These are phyloP conservation scores for Danaus chrysippus DNA, from an alignment of 2,888 invertebrate species.

Conservation along the genomic window DNA sequence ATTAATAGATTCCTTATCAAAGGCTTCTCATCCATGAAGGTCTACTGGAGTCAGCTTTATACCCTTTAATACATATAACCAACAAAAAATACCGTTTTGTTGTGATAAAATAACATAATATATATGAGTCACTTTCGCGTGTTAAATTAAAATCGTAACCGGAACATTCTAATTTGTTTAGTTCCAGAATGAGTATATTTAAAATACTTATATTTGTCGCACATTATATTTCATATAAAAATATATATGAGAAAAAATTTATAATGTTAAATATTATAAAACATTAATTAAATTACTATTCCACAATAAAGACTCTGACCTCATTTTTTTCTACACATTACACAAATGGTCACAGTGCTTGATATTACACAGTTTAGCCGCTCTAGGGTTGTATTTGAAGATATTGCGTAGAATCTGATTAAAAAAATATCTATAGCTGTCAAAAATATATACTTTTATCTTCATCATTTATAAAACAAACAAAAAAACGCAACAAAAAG, in stretches of 20 bases:
- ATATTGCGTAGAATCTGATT: neutral
- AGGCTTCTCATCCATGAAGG: too few relatives aligned
- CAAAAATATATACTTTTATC: too few relatives aligned
- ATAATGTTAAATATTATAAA: neutral
- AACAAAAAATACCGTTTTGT: too few relatives aligned
- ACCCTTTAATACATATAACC: too few relatives aligned
- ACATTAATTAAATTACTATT: neutral
- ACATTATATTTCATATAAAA: too few relatives aligned
- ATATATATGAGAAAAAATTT: neutral
- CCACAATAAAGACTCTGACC: constrained; percentile 25
- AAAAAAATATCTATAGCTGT: neutral
- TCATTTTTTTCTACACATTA: constrained; percentile 29
- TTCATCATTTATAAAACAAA: too few relatives aligned
- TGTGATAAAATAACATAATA: too few relatives aligned
- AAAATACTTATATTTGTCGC: too few relatives aligned
- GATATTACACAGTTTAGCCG: constrained; percentile 20
- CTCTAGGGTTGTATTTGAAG: constrained; percentile 20
- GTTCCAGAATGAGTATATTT: neutral
- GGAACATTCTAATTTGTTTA: neutral
- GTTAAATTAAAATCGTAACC: neutral
- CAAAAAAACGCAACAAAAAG: neutral
- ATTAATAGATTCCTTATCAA: too few relatives aligned
- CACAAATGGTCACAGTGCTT: constrained; percentile 30
- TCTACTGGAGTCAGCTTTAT: too few relatives aligned
- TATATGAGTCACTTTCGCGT: neutral